These are phyloP conservation scores for Drymodes brunneopygia DNA, from an alignment of 2,113 vertebrate genomes.

Conservation along the genomic window DNA sequence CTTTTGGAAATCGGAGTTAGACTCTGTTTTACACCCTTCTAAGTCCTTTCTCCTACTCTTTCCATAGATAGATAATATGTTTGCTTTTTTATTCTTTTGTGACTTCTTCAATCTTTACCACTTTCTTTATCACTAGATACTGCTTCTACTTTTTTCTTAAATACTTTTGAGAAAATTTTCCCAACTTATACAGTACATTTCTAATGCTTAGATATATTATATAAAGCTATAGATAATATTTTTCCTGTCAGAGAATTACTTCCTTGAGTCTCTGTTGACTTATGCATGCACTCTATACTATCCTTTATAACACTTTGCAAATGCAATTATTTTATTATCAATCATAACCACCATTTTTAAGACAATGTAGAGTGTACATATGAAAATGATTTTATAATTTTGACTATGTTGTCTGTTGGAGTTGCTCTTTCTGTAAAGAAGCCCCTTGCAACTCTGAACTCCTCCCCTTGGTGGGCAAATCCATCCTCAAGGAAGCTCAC, in stretches of 20 bases:
- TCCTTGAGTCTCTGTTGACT: background rate
- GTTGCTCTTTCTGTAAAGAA: too few species aligned
- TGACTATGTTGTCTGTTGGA: background rate
- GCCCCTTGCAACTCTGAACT: too few species aligned
- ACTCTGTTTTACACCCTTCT: background rate
- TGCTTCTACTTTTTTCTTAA: background rate
- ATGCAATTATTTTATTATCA: background rate
- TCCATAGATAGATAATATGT: background rate
- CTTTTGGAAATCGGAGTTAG: background rate
- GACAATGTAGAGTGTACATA: background rate
- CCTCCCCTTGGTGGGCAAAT: too few species aligned
- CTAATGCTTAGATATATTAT: background rate
- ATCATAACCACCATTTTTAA: background rate
- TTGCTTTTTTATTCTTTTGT: background rate
- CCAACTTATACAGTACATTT: background rate
- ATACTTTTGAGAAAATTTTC: background rate
- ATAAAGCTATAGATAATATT: background rate
- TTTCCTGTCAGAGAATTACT: background rate
- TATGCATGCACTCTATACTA: background rate
- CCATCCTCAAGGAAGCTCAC: too few species aligned
- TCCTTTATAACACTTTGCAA: background rate
- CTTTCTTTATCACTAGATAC: background rate
- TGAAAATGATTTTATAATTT: background rate
- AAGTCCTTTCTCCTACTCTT: background rate
- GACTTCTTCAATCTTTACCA: background rate